Evolutionary conservation across 53 echinoderm and acorn worm genomes (phyloP).

Genomic region (Mesocentrotus franciscanus): DNA sequence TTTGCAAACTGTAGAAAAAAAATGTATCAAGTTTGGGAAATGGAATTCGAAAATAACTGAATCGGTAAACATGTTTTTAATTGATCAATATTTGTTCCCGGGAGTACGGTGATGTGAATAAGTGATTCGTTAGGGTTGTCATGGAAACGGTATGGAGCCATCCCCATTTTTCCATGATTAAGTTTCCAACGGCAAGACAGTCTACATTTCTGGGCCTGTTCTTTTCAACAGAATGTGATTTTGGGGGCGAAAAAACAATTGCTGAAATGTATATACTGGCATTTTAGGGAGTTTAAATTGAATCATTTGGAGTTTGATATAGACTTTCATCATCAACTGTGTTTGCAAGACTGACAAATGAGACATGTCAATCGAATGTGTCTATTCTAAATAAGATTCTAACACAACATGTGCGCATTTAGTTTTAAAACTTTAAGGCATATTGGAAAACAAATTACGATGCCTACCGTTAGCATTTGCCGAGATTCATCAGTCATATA

Average conservation of each 20-base stretch:
- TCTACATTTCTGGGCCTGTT: no score
- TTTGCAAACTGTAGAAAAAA: not conserved
- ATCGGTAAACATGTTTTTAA: not conserved
- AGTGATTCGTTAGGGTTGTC: not conserved
- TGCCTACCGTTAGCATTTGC: not conserved
- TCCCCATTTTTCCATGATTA: not conserved
- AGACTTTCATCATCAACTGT: no score
- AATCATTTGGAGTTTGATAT: no score
- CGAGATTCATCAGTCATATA: not conserved
- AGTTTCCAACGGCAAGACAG: no score
- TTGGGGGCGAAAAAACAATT: no score
- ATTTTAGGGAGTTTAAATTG: no score
- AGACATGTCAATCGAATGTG: no score
- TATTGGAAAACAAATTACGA: no score
- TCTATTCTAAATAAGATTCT: not conserved
- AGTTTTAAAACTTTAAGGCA: no score
- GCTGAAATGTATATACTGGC: no score
- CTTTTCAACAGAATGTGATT: no score
- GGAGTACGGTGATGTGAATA: not conserved
- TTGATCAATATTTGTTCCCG: not conserved
- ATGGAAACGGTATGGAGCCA: not conserved
- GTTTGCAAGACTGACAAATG: no score
- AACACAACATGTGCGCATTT: not conserved
- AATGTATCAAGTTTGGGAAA: not conserved
- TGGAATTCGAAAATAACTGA: not conserved